Conservation (phyloP, 2,888 invertebrate species). For the Aspidapion aeneum region DNA sequence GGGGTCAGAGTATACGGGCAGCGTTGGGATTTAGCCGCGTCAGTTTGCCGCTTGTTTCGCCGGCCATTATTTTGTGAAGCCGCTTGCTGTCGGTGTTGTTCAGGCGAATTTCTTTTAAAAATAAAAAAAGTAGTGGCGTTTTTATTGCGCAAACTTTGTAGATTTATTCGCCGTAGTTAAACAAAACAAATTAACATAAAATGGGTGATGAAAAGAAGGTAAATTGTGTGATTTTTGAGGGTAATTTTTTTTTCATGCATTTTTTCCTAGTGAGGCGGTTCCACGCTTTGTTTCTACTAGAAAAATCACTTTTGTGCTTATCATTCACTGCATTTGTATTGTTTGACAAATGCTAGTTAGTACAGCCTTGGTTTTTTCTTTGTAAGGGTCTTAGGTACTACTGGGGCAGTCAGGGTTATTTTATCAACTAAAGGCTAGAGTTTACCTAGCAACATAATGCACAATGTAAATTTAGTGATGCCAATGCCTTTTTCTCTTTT, state of each 20-base stretch:
- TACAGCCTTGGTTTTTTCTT: no score
- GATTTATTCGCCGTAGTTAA: not conserved
- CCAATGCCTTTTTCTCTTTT: not conserved
- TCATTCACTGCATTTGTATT: not conserved
- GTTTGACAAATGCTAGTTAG: not conserved
- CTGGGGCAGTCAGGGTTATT: no score
- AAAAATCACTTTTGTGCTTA: no score
- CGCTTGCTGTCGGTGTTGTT: slow-evolving; percentile 33
- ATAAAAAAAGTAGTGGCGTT: not conserved
- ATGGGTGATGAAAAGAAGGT: slow-evolving; percentile 45
- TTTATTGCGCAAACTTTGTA: slow-evolving; percentile 2
- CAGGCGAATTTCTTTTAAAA: not conserved
- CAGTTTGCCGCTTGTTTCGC: slow-evolving; percentile 36
- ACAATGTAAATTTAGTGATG: not conserved
- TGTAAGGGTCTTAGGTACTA: no score
- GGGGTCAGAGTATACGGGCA: not conserved
- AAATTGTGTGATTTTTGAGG: no score
- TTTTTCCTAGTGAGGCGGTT: no score
- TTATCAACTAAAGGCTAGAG: not conserved
- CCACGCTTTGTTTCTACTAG: no score
- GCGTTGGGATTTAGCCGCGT: not conserved
- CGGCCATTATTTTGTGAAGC: slow-evolving; percentile 39
- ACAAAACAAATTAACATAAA: slow-evolving; percentile 23
- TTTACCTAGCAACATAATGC: not conserved
- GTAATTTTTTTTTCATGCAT: no score